phyloP scores from a whole-genome alignment of 2,113 vertebrate genomes.

The Protobothrops flavoviridis region DNA sequence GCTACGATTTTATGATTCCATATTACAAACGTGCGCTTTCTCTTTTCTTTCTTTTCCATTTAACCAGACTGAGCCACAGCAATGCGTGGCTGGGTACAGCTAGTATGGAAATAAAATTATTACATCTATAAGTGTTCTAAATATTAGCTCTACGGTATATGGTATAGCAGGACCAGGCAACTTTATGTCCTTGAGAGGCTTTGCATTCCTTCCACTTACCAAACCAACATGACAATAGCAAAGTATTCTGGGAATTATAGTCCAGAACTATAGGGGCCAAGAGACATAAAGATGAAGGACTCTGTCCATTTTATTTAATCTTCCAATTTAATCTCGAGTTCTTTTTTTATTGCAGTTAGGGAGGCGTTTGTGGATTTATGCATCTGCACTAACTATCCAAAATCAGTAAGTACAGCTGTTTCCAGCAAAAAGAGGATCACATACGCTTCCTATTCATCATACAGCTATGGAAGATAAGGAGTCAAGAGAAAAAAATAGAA shows the following conservation, averaged over 20 bases:
- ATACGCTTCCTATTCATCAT: neutral
- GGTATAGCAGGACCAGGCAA: neutral
- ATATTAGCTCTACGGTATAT: neutral
- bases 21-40: no score
- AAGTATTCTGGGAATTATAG: neutral
- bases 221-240: neutral
- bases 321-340: neutral
- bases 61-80: no score
- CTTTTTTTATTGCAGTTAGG: neutral
- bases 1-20: no score
- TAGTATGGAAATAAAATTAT: neutral
- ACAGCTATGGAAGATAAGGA: neutral
- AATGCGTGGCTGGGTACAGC: no score
- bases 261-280: neutral
- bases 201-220: neutral
- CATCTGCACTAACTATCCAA: neutral
- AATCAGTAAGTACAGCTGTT: neutral
- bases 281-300: neutral
- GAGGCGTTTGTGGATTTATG: neutral
- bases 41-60: no score
- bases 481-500: neutral
- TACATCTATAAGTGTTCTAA: neutral
- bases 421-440: neutral
- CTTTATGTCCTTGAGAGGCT: neutral
- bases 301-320: neutral